Evolutionary conservation across 2,888 invertebrate species (phyloP).

Genomic region (Chymomyza caudatula): DNA sequence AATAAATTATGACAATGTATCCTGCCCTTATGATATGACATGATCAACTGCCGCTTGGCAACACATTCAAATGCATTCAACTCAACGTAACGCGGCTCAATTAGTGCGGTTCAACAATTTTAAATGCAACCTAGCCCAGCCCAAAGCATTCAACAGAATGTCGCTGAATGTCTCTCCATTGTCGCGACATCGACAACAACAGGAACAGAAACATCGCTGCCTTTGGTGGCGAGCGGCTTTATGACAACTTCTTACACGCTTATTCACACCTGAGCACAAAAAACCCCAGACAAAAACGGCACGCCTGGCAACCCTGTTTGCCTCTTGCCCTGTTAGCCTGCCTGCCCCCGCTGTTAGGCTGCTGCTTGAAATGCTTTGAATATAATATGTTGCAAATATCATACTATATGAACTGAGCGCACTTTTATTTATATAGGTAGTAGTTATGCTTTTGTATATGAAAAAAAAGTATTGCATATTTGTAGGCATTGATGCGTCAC

Average conservation of each 20-base stretch:
- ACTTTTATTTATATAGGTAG: conserved; percentile 12
- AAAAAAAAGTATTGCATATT: conserved; percentile 22
- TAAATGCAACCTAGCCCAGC: conserved; percentile 64
- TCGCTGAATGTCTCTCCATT: conserved; percentile 23
- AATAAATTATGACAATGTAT: conserved; percentile 25
- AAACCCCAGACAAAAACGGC: conserved; percentile 48
- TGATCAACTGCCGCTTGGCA: conserved; percentile 52
- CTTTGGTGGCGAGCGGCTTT: conserved; percentile 46
- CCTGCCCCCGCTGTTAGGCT: conserved; percentile 45
- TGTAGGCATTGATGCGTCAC: conserved; percentile 22
- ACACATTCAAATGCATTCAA: conserved; percentile 77
- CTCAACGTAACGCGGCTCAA: conserved; percentile 78
- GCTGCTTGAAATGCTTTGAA: conserved; percentile 64
- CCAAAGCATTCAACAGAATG: conserved; percentile 38
- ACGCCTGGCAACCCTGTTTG: conserved; percentile 5
- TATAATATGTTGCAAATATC: conserved; percentile 45
- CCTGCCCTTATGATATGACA: not conserved
- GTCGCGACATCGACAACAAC: conserved; percentile 20
- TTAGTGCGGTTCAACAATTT: conserved; percentile 77
- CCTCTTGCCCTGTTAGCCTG: not conserved
- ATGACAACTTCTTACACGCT: conserved; percentile 76
- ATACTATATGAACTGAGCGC: conserved; percentile 14
- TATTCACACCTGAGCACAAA: conserved; percentile 78
- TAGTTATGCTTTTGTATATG: conserved; percentile 17
- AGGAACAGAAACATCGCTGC: not conserved